phyloP scores from a whole-genome alignment of 1,140 invertebrate species.

The Plutomurus gul region DNA sequence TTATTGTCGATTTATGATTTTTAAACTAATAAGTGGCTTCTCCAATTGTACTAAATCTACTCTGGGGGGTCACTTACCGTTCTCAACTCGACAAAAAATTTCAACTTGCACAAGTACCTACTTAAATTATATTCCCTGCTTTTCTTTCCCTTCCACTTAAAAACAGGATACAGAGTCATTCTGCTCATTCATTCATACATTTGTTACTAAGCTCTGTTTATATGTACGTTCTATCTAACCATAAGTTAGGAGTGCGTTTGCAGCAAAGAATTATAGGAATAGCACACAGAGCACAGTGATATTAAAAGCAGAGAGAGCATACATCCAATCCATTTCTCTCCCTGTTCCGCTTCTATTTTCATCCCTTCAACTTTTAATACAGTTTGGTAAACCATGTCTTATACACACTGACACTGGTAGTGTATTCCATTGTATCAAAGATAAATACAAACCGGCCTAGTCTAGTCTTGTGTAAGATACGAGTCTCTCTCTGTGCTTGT shows the following conservation, averaged over 20 bases:
- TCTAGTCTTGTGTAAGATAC: background rate
- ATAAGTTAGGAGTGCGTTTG: background rate
- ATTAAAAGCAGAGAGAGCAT: too few relatives aligned
- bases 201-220: background rate
- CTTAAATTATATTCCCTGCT: background rate
- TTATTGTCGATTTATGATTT: constrained; percentile 51
- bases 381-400: background rate
- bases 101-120: constrained; percentile 1
- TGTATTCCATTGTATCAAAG: too few relatives aligned
- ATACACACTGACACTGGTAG: too few relatives aligned
- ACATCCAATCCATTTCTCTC: background rate
- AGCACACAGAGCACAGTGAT: too few relatives aligned
- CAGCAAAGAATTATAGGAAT: too few relatives aligned
- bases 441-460: too few relatives aligned
- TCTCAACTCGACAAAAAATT: constrained; percentile 27
- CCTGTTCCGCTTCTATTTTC: background rate
- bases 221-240: background rate
- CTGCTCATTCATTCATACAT: constrained; percentile 11
- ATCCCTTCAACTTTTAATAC: background rate
- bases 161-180: constrained; percentile 29
- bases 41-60: constrained; percentile 42
- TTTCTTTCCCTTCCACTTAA: constrained; percentile 20
- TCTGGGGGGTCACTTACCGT: constrained; percentile 29
- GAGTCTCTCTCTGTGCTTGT: background rate
- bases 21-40: constrained; percentile 49